Percentiles rank a stretch among this genome's conserved stretches.
These are phyloP conservation scores for Limosa lapponica DNA, from an alignment of 2,797 vertebrate species.

Conservation along the genomic window DNA sequence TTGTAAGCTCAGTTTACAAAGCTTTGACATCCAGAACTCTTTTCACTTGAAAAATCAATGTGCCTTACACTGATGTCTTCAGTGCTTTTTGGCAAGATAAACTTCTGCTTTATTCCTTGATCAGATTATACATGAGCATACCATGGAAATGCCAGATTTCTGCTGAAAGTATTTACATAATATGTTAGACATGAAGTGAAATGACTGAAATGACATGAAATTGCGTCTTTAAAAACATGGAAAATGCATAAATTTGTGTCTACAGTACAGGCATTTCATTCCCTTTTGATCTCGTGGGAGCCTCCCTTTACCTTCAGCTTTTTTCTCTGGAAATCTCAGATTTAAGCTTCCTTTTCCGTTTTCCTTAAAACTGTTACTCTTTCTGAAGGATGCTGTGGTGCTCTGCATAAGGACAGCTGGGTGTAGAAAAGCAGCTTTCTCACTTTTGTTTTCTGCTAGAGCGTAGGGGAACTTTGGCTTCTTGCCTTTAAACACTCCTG, in stretches of 20 bases:
- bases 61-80: not conserved
- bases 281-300: not conserved
- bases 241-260: not conserved
- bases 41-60: not conserved
- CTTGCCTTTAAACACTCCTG: not conserved
- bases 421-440: not conserved
- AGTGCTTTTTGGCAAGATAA: not conserved
- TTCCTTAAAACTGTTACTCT: not conserved
- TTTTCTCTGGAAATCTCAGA: not conserved
- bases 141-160: not conserved
- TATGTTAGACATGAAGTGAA: not conserved
- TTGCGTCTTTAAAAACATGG: not conserved
- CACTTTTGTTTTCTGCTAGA: not conserved
- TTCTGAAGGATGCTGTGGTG: not conserved
- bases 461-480: not conserved
- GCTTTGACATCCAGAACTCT: not conserved
- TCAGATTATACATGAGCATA: fast-evolving
- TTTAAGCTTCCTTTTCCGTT: not conserved
- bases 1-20: not conserved
- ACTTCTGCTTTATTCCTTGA: not conserved
- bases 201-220: not conserved
- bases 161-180: not conserved
- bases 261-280: not conserved
- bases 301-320: not conserved
- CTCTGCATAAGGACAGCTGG: not conserved